Evolutionary conservation across 2,888 invertebrate genomes (phyloP), one percentile per base, ranked within the genome.

Genomic region (Cheilosia scutellata): DNA sequence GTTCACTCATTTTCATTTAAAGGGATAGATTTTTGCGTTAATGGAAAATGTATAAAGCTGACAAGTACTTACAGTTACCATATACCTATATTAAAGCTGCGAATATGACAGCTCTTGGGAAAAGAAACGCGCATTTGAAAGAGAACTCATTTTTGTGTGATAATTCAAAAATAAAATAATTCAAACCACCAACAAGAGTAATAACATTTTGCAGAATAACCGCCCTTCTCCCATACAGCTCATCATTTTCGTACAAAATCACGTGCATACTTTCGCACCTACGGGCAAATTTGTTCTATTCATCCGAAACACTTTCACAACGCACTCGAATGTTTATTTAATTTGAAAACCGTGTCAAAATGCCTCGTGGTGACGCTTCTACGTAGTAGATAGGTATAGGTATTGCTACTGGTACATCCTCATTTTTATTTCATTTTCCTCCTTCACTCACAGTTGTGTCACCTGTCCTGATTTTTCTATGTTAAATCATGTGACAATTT

Each of bases 291-390:
- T 47, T 5, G 16, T n/a, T 20, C 16, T 16, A 47, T 16, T n/a
- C 44, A 16, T 16, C 6, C n/a, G 44, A n/a, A 16, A 44, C 16
- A 44, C 13, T 44, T n/a, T 16, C 44, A 44, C 16, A 44, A 13
- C 44, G 16, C 51, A n/a, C 20, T 7, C 27, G 66, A 33, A 66
- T 51, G 66, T 66, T 40, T 66, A 53, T 37, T 65, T 53, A 53
- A 53, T 66, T 66, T 40, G 51, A 51, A 13, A 66, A 53, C 49
- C 66, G 40, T 53, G 66, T 53, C 51, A 40, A 27, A 66, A 53
- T 40, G 51, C 51, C 40, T 51, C 25, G 37, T 37, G n/a, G 27
- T n/a, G 40, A 20, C 5, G 5, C 37, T 20, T 20, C 20, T 20
- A 20, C 20, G 2, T 20, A 20, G 20, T 20, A 20, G 20, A 20